These are phyloP conservation scores for Stercorarius parasiticus DNA, from an alignment of 2,113 vertebrate genomes.

Conservation along the genomic window DNA sequence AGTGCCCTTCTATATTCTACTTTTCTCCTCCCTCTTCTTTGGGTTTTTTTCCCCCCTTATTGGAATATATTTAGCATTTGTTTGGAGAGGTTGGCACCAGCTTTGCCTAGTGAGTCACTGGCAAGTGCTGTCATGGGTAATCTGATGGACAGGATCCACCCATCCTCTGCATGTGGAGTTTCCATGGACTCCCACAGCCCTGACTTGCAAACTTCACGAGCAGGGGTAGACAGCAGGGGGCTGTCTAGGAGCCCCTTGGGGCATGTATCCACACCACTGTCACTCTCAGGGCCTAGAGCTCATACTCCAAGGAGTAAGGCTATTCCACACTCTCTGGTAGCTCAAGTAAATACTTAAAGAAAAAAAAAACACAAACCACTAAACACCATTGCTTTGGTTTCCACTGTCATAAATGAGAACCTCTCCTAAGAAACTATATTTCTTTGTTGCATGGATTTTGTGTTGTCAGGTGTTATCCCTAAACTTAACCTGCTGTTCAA, in stretches of 20 bases:
- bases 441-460: not conserved
- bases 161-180: not conserved
- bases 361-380: no score
- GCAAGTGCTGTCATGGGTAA: not conserved
- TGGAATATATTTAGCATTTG: conserved; percentile 44
- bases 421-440: not conserved
- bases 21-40: not conserved
- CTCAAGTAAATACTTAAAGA: not conserved
- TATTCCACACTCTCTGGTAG: not conserved
- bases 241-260: not conserved
- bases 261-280: not conserved
- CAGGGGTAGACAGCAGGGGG: not conserved
- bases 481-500: not conserved
- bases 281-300: not conserved
- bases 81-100: conserved; percentile 25
- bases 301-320: not conserved
- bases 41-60: not conserved
- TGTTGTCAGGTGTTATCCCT: not conserved
- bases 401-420: not conserved
- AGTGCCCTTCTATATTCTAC: conserved; percentile 3
- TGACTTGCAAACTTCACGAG: not conserved
- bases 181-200: not conserved
- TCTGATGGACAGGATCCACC: conserved; percentile 34
- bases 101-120: conserved; percentile 41
- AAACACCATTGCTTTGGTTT: not conserved